Base-by-base conservation (phyloP, 2,888 invertebrate genomes). In the Steinernema hermaphroditum region DNA sequence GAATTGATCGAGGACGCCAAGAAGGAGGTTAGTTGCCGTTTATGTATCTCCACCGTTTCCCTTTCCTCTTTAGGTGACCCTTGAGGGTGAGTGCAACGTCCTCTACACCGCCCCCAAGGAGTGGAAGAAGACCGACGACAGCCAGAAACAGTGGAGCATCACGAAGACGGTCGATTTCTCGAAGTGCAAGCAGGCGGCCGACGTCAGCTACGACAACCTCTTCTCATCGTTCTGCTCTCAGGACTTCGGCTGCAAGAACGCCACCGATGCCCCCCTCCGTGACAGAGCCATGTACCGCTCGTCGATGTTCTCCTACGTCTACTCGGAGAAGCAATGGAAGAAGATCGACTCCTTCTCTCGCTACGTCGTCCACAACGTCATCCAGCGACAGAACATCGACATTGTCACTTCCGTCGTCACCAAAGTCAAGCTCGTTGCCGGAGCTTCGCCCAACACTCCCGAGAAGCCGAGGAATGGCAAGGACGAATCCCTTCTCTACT, bases 101-200 rank as follows among this genome's bases (percentile, higher is more conserved):
- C 72, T 76, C 68, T 80, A 79, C 78, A 76, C 77, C 72, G 62
- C 74, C 46, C 68, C 19, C 43, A 73, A 34, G 22, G 14, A 41
- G 2, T 50, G 27, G 27, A 27, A 43, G 19, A 22, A 54, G 72
- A 37, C 41, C 32, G 50, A 41, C 22, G 27, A 44, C 14, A 41
- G 16, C 46, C 50, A 57, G 41, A 29, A 54, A 16, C 34, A 32
- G 2, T 68, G 50, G 37, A 70, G 62, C 22, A 44, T 77, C 41
- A 73, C 76, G 9, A 75, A 88, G 84, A 81, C 87, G 49, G 80
- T 88, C 79, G 87, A 89, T 86, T 88, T 87, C 82, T 85, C 88
- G 74, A 86, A 86, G 76, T 88, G 88, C 83, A 74, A 74, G 69
- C 77, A 84, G 72, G 84, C 86, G 74, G 84, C 87, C 34, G 75